Conservation (phyloP, 1,140 invertebrate genomes). For the Drosophila guanche region DNA sequence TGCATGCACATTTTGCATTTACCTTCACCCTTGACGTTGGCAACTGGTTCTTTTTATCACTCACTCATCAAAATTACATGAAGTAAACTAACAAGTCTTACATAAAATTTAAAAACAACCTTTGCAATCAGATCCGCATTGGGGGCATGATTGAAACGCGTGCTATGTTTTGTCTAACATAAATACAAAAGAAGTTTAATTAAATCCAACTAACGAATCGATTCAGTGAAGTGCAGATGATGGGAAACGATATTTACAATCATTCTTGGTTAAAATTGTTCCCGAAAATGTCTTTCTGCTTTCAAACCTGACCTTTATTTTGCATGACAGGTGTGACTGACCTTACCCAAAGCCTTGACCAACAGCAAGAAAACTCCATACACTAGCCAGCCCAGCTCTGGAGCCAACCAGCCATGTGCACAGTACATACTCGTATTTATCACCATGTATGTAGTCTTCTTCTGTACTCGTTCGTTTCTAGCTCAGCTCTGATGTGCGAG, state of each 20-base stretch:
- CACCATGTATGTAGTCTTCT: slow-evolving; percentile 8
- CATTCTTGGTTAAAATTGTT: neutral
- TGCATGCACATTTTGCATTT: slow-evolving; percentile 64
- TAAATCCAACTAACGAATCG: slow-evolving; percentile 6
- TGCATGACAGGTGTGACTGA: slow-evolving; percentile 33
- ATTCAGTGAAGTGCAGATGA: slow-evolving; percentile 9
- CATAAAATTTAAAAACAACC: slow-evolving; percentile 21
- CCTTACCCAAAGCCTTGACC: slow-evolving; percentile 44
- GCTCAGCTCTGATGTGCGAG: slow-evolving; percentile 26
- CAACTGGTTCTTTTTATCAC: slow-evolving; percentile 26
- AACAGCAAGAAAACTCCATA: slow-evolving; percentile 29
- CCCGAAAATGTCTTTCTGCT: too few species aligned
- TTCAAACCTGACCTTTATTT: too few species aligned
- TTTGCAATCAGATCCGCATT: slow-evolving; percentile 58
- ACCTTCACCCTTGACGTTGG: slow-evolving; percentile 52
- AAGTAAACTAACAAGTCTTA: slow-evolving; percentile 11
- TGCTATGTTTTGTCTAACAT: slow-evolving; percentile 21
- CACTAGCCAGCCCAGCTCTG: neutral
- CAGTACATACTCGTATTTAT: neutral
- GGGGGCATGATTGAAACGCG: slow-evolving; percentile 26
- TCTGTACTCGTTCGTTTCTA: slow-evolving; percentile 32
- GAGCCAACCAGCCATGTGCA: neutral
- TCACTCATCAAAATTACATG: slow-evolving; percentile 43
- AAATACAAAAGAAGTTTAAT: slow-evolving; percentile 7
- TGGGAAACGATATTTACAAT: neutral